phyloP scores from a whole-genome alignment of 2,888 invertebrate genomes.

The Miltochrista miniata region DNA sequence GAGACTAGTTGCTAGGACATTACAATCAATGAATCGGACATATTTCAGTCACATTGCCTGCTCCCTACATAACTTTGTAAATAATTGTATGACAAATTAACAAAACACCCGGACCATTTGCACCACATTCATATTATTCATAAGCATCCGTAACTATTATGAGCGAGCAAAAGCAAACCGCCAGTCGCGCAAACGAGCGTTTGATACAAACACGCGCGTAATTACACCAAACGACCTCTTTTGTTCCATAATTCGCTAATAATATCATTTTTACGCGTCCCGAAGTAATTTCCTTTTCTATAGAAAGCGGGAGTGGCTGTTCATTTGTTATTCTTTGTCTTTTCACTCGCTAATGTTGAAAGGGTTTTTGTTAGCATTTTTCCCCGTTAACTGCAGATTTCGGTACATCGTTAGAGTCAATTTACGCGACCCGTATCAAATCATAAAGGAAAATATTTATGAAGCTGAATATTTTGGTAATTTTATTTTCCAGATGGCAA shows the following conservation, averaged over 20 bases:
- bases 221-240: constrained; percentile 24
- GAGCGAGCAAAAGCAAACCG: no score
- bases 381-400: constrained; percentile 13
- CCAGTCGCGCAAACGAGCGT: constrained; percentile 29
- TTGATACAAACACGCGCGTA: constrained; percentile 31
- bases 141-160: not conserved
- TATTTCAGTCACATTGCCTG: no score
- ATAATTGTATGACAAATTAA: no score
- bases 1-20: no score
- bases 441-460: constrained; percentile 1
- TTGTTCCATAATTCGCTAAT: constrained; percentile 41
- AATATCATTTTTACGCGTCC: constrained; percentile 32
- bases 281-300: constrained; percentile 31
- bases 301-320: constrained; percentile 13
- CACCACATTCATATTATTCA: constrained; percentile 22
- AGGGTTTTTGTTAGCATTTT: constrained; percentile 13
- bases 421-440: not conserved
- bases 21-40: no score
- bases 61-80: no score
- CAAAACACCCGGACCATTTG: constrained; percentile 30
- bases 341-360: constrained; percentile 4
- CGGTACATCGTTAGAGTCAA: not conserved
- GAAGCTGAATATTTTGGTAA: no score
- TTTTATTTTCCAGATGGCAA: no score
- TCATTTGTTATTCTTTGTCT: constrained; percentile 30